These are phyloP conservation scores for Aurelia sp. DNA, from an alignment of 30 jellyfish, hydroid and myxozoan species.

Conservation along the genomic window DNA sequence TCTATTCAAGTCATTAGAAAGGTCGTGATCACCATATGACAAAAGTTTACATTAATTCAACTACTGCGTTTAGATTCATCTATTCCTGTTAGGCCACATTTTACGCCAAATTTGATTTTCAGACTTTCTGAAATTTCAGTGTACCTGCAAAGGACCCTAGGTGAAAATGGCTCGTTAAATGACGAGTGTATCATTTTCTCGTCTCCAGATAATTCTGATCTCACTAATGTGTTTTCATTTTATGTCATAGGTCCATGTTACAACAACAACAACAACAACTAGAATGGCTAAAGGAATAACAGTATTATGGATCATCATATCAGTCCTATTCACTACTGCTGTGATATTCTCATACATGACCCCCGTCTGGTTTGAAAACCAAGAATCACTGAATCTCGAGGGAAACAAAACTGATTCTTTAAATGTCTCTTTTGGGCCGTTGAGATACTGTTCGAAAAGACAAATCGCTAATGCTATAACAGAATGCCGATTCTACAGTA, in stretches of 20 bases:
- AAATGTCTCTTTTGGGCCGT: slow-evolving; percentile 78
- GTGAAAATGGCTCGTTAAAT: too few relatives aligned
- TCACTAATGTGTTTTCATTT: not conserved
- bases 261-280: not conserved
- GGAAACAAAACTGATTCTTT: slow-evolving; percentile 26
- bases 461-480: slow-evolving; percentile 64
- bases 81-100: too few relatives aligned
- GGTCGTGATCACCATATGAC: too few relatives aligned
- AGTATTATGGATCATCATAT: slow-evolving; percentile 62
- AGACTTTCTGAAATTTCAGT: too few relatives aligned
- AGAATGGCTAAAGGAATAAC: slow-evolving; percentile 84
- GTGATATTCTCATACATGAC: slow-evolving; percentile 71
- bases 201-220: too few relatives aligned
- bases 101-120: too few relatives aligned
- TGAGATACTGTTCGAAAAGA: slow-evolving; percentile 74
- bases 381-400: slow-evolving; percentile 12
- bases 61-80: too few relatives aligned
- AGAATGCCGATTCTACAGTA: slow-evolving; percentile 69
- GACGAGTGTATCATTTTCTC: too few relatives aligned
- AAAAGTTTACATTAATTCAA: too few relatives aligned
- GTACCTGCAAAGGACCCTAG: too few relatives aligned
- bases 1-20: too few relatives aligned
- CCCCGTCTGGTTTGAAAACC: slow-evolving; percentile 91
- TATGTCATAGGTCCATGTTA: not conserved
- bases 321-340: slow-evolving; percentile 73